Conservation (phyloP, 2,888 invertebrate genomes). For the Chloromyia formosa region DNA sequence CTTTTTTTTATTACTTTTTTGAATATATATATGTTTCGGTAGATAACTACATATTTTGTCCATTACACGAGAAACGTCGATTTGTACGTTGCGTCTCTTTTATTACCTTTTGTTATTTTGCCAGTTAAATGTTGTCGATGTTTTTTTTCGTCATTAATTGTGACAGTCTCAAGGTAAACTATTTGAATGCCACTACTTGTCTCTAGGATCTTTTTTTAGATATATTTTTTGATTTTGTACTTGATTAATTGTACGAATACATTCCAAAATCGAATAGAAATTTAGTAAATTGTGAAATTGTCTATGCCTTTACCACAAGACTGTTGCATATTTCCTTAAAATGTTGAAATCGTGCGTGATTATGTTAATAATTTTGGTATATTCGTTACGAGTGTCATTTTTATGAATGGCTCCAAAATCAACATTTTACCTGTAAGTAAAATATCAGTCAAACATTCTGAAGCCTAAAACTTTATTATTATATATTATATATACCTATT, state of each 20-base stretch:
- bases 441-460: too few relatives aligned
- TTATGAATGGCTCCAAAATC: too few relatives aligned
- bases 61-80: not conserved
- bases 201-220: not conserved
- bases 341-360: too few relatives aligned
- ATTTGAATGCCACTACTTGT: not conserved
- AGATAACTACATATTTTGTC: slow-evolving; percentile 5
- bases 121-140: slow-evolving; percentile 31
- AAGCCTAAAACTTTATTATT: too few relatives aligned
- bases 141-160: slow-evolving; percentile 11
- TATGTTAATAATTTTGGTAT: too few relatives aligned
- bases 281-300: not conserved
- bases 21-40: not conserved
- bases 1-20: slow-evolving; percentile 27
- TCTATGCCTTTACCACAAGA: not conserved
- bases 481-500: too few relatives aligned
- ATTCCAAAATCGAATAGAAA: not conserved
- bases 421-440: too few relatives aligned
- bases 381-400: too few relatives aligned
- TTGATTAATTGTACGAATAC: not conserved
- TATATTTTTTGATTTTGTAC: not conserved
- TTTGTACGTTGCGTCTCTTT: not conserved
- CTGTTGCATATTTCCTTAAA: slow-evolving; percentile 10
- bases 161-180: slow-evolving; percentile 22
- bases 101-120: slow-evolving; percentile 27